Conservation (phyloP, 2,888 invertebrate species). For the Pollenia labialis region DNA sequence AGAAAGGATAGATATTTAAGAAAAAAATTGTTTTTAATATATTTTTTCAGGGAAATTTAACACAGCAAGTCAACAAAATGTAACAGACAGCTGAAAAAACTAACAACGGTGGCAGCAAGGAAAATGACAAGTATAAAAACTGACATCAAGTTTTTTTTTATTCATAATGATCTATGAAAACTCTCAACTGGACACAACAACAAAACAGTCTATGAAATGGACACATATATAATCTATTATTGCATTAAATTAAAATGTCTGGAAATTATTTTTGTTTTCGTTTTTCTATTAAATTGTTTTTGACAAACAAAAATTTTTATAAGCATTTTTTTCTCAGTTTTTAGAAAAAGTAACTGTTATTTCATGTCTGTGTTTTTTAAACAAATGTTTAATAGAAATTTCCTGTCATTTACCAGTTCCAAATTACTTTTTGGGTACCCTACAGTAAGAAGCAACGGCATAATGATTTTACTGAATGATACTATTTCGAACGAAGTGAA, state of each 20-base stretch:
- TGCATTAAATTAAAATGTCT: slow-evolving; percentile 49
- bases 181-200: neutral
- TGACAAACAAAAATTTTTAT: neutral
- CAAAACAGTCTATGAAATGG: neutral
- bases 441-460: neutral
- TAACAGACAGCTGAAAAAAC: neutral
- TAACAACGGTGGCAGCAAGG: neutral
- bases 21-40: slow-evolving; percentile 27
- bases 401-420: neutral
- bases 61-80: neutral
- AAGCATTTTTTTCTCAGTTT: too few species aligned
- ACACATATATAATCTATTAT: slow-evolving; percentile 28
- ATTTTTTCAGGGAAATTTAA: slow-evolving; percentile 39
- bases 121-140: neutral
- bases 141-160: neutral
- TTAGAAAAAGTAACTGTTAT: neutral
- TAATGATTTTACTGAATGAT: too few species aligned
- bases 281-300: neutral
- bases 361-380: neutral
- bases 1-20: neutral
- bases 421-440: neutral
- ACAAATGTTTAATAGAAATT: neutral
- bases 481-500: too few species aligned
- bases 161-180: neutral
- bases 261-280: slow-evolving; percentile 29